A percentile compares a stretch with the other conserved stretches of the same genome.
Conservation (phyloP, 2,888 invertebrate genomes). For the Lasioglossum zephyrum region DNA sequence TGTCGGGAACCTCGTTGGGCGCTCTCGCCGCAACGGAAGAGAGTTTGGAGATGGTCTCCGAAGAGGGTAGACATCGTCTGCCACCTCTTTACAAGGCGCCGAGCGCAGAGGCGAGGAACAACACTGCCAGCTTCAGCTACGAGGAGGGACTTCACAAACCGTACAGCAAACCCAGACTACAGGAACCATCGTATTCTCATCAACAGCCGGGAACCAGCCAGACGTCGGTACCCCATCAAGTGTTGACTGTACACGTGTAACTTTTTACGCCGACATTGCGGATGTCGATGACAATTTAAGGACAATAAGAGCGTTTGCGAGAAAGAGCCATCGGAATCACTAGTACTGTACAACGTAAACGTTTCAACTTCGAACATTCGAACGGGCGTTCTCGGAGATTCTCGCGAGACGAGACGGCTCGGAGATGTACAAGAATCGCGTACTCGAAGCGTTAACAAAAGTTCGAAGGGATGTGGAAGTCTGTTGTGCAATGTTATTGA, state of each 20-base stretch:
- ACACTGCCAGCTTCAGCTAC: constrained; percentile 88
- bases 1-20: constrained; percentile 84
- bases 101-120: constrained; percentile 93
- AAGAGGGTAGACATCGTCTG: constrained; percentile 85
- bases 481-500: neutral
- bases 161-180: constrained; percentile 82
- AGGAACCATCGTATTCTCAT: constrained; percentile 79
- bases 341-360: neutral
- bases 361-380: neutral
- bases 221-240: constrained; percentile 79
- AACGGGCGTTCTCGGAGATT: neutral
- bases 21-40: constrained; percentile 85
- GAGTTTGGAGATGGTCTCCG: constrained; percentile 88
- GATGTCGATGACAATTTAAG: neutral
- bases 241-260: constrained; percentile 83
- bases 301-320: constrained; percentile 13
- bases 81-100: constrained; percentile 92
- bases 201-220: constrained; percentile 82
- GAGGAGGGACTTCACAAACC: constrained; percentile 83
- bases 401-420: neutral
- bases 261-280: neutral
- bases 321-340: constrained; percentile 15
- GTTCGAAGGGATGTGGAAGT: neutral
- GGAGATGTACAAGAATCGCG: neutral
- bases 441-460: neutral